Percentiles rank a stretch among this genome's conserved stretches.
Evolutionary conservation across 2,888 invertebrate species (phyloP).

Genomic region (Digitonthophagus gazella): DNA sequence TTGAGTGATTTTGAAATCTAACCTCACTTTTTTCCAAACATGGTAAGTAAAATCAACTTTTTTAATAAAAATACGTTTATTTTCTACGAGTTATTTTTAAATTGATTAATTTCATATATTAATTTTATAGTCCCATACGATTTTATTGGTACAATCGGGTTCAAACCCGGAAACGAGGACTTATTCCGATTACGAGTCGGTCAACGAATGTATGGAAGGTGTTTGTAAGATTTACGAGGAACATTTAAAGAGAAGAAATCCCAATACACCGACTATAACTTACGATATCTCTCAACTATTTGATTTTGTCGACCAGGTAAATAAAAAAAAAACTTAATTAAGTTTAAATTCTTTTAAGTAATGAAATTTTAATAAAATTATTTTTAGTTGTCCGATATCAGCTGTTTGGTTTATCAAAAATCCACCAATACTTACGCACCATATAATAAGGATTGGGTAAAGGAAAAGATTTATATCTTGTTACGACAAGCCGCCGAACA

Average conservation of each 20-base stretch:
- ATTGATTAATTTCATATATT: too few species aligned
- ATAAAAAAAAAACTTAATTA: constrained; percentile 7
- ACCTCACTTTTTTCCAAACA: too few species aligned
- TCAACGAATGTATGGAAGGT: constrained; percentile 97
- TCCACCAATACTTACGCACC: constrained; percentile 95
- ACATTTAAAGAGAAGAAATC: constrained; percentile 92
- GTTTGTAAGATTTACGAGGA: constrained; percentile 99
- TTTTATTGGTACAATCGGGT: constrained; percentile 92
- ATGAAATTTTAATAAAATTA: not conserved
- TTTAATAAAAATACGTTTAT: too few species aligned
- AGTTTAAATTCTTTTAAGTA: constrained; percentile 1
- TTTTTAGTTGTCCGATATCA: constrained; percentile 80
- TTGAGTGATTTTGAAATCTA: too few species aligned
- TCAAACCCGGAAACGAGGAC: constrained; percentile 92
- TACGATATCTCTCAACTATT: constrained; percentile 98
- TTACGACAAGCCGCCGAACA: constrained; percentile 86
- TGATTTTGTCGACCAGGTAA: constrained; percentile 93
- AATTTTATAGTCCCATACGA: constrained; percentile 92
- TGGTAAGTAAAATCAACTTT: too few species aligned
- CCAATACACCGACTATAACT: constrained; percentile 94
- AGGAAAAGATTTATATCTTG: constrained; percentile 96
- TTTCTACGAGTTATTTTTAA: too few species aligned
- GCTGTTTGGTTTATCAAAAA: constrained; percentile 95
- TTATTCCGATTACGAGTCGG: constrained; percentile 97
- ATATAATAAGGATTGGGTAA: constrained; percentile 99